A percentile compares a stretch with the other conserved stretches of the same genome.
These are phyloP conservation scores for Graptemys geographica DNA, from an alignment of 2,797 vertebrate species.

Conservation along the genomic window DNA sequence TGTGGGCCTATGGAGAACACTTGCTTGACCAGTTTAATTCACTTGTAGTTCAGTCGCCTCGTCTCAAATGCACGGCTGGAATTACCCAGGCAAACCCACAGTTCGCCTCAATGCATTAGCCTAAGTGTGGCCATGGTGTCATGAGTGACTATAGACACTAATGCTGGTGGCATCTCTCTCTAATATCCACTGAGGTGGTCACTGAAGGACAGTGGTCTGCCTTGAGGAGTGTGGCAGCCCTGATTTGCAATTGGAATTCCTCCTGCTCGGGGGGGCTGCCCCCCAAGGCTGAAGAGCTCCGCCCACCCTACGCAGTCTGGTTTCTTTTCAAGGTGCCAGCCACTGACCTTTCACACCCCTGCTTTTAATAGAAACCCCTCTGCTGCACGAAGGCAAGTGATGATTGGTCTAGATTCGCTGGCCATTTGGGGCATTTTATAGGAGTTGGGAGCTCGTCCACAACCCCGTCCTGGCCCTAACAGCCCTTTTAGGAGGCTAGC, in stretches of 20 bases:
- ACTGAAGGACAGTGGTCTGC: neutral
- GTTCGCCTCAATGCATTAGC: neutral
- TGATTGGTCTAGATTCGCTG: neutral
- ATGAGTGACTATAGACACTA: neutral
- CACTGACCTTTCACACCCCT: neutral
- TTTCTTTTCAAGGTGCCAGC: neutral
- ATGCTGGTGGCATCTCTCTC: neutral
- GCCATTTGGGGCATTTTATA: too few species aligned
- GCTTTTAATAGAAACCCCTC: neutral
- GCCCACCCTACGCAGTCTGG: neutral
- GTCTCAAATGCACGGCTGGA: neutral
- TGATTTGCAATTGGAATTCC: neutral
- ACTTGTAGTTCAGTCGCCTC: neutral
- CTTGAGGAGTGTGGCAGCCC: neutral
- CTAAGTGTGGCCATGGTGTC: too few species aligned
- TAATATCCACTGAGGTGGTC: neutral
- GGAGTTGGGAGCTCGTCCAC: too few species aligned
- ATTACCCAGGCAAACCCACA: neutral
- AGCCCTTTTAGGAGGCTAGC: too few species aligned
- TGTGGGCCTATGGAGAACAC: neutral
- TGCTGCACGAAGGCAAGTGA: neutral
- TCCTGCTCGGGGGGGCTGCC: neutral
- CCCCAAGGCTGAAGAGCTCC: neutral
- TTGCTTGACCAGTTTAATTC: neutral
- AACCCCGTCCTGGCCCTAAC: too few species aligned